phyloP scores from a whole-genome alignment of 2,888 invertebrate species.

The Charanyca ferruginea region DNA sequence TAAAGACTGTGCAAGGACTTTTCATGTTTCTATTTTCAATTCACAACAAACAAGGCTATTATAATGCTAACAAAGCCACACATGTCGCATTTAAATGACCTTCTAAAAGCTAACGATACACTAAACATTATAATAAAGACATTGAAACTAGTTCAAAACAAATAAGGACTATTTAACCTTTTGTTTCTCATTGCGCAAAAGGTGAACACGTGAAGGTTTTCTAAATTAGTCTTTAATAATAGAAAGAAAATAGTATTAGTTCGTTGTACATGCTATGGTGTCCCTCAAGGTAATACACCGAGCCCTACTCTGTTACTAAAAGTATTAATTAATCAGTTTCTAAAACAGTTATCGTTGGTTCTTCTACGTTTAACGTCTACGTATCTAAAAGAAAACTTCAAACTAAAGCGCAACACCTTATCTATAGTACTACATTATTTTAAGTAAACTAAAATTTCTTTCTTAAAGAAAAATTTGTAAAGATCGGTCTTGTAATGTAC shows the following conservation, averaged over 20 bases:
- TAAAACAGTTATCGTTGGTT: not conserved
- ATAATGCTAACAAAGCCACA: constrained; percentile 12
- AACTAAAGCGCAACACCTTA: too few relatives aligned
- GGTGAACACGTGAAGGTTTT: constrained; percentile 4
- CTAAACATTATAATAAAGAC: not conserved
- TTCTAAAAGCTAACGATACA: constrained; percentile 17
- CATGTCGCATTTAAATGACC: constrained; percentile 19
- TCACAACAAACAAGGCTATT: constrained; percentile 9
- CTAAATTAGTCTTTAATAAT: not conserved
- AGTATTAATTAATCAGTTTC: not conserved
- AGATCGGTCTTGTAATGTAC: too few relatives aligned
- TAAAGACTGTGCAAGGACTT: constrained; percentile 2
- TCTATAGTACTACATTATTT: too few relatives aligned
- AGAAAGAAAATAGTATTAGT: not conserved
- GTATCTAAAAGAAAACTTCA: not conserved
- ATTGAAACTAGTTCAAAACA: constrained; percentile 7
- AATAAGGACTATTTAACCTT: not conserved
- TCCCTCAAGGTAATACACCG: constrained; percentile 12
- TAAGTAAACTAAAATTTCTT: too few relatives aligned
- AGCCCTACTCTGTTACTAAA: not conserved
- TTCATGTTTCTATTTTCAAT: constrained; percentile 17
- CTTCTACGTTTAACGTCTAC: not conserved
- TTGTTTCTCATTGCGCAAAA: constrained; percentile 3
- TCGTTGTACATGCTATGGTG: not conserved
- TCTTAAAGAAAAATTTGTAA: too few relatives aligned